Evolutionary conservation across 2,888 invertebrate genomes (phyloP), one percentile per base, ranked within the genome.

Genomic region (Euspilapteryx auroguttella): DNA sequence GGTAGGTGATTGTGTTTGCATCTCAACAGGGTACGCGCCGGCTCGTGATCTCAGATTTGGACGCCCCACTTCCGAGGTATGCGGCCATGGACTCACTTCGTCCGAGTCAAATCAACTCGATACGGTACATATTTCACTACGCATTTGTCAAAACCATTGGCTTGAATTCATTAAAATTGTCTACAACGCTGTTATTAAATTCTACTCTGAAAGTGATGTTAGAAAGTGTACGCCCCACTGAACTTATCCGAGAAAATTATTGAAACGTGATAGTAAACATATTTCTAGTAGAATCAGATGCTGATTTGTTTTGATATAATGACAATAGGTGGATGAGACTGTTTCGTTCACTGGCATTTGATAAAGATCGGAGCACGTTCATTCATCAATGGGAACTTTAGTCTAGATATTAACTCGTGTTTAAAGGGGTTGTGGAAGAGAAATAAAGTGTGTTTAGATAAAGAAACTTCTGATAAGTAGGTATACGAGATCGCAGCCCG

Each of bases 61-160:
- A 59, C 61, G 63, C 54, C 55, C 62, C 45, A 63, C 52, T 58
- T 59, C 48, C 44, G 36, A 32, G 36, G 17, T 6, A 17, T 17
- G 17, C 17, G 17, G 69, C n/a, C n/a, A n/a, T n/a, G n/a, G n/a
- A n/a, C 57, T 66, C 62, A 55, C 59, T 66, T 69, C 65, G 64
- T 58, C 64, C 55, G 69, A 49, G 51, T 58, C 73, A 49, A 71
- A 75, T 73, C 50, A 49, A 61, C 55, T 62, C 51, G 66, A 45
- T 41, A 62, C 59, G 64, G 68, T 62, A 61, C 14, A 15, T 13
- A 29, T 22, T 28, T 22, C 21, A 17, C 8, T 17, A 8, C 5
- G 5, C 5, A 17, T 17, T 17, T 17, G 17, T 17, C 17, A 17
- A 17, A 17, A 17, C 17, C 17, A 5, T 6, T 17, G 5, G 8